These are phyloP conservation scores for Vidua chalybeata DNA, from an alignment of 2,113 vertebrate genomes.

Conservation along the genomic window DNA sequence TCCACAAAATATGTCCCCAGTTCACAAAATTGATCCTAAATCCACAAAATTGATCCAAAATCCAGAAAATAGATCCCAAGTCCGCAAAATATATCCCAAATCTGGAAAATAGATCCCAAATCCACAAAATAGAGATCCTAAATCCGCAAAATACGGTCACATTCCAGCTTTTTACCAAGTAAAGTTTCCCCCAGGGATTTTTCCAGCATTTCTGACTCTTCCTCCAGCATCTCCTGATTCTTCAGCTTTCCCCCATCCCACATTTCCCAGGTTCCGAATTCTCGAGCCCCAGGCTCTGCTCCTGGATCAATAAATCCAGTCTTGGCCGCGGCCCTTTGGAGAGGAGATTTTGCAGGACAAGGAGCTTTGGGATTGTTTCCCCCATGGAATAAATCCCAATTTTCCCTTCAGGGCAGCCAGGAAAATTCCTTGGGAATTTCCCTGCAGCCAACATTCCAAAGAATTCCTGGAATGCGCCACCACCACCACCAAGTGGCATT, in stretches of 20 bases:
- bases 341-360: not conserved
- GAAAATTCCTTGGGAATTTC: not conserved
- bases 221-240: not conserved
- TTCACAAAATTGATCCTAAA: too few species aligned
- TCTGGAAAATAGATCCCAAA: too few species aligned
- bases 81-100: not conserved
- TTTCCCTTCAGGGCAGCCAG: not conserved
- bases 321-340: accelerated
- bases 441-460: not conserved
- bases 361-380: not conserved
- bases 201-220: not conserved
- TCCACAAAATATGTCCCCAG: accelerated
- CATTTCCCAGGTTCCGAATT: not conserved
- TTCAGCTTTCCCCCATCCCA: not conserved
- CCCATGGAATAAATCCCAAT: not conserved
- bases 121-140: not conserved
- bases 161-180: too few species aligned
- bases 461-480: not conserved
- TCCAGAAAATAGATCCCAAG: not conserved
- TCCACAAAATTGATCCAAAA: not conserved
- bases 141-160: not conserved
- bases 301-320: not conserved
- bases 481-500: accelerated
- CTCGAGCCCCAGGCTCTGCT: not conserved
- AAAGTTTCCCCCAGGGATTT: not conserved